phyloP scores from a whole-genome alignment of 2,113 vertebrate genomes.

The Neolamprologus modestus region DNA sequence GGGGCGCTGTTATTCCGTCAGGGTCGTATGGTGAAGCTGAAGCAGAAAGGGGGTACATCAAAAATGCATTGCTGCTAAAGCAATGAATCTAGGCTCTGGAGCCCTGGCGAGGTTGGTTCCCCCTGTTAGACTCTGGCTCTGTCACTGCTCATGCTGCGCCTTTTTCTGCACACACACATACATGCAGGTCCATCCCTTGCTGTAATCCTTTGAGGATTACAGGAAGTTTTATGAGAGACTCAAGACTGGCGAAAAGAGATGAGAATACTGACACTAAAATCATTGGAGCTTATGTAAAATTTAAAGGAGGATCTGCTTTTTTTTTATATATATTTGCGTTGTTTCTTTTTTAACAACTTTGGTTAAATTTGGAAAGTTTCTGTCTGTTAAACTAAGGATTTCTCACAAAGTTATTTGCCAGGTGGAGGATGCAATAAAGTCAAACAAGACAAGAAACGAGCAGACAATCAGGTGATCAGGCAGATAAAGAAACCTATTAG shows the following conservation, averaged over 20 bases:
- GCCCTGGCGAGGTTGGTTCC: conserved; percentile 20
- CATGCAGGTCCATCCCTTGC: neutral
- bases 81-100: conserved; percentile 32
- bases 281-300: neutral
- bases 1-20: conserved; percentile 45
- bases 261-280: neutral
- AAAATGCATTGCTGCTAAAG: conserved; percentile 61
- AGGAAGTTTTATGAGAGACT: neutral
- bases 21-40: conserved; percentile 17
- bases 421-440: neutral
- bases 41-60: conserved; percentile 49
- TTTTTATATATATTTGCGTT: neutral
- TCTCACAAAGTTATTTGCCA: neutral
- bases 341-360: neutral
- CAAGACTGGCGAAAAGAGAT: neutral
- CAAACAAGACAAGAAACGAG: neutral
- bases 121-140: conserved; percentile 33
- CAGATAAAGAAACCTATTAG: neutral
- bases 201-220: neutral
- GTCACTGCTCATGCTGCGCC: conserved; percentile 25
- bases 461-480: neutral
- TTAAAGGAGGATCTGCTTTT: neutral
- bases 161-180: conserved; percentile 9
- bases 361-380: neutral
- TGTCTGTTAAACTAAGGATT: neutral